Percentiles rank a stretch among this genome's conserved stretches.
These are phyloP conservation scores for Cephus sareptanus DNA, from an alignment of 2,888 invertebrate genomes.

Conservation along the genomic window DNA sequence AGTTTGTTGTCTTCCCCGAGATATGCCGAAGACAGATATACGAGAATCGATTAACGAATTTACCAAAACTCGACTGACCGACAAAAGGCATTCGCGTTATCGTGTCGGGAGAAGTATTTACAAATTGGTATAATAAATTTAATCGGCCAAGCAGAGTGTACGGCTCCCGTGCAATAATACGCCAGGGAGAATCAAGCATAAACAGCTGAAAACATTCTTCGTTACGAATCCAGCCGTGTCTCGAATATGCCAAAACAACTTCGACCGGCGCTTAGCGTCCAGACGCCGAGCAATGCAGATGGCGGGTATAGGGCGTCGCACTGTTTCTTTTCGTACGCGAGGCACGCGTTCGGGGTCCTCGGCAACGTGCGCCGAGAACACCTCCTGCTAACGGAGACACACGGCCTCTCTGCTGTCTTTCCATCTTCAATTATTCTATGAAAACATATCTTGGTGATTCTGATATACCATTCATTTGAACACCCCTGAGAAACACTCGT, in stretches of 20 bases:
- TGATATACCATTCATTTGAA: neutral
- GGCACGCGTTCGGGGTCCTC: neutral
- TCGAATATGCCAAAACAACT: conserved; percentile 9
- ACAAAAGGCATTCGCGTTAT: neutral
- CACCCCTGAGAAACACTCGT: neutral
- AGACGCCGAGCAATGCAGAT: conserved; percentile 7
- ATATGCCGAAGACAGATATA: neutral
- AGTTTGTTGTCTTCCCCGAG: neutral
- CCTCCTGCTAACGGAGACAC: neutral
- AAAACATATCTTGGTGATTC: neutral
- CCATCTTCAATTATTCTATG: neutral
- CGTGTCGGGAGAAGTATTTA: neutral
- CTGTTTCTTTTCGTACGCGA: conserved; percentile 3
- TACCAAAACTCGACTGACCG: neutral
- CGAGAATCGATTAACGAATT: neutral
- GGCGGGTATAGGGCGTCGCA: neutral
- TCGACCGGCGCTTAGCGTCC: conserved; percentile 4
- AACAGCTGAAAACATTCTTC: neutral
- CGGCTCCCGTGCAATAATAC: neutral
- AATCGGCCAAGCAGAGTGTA: neutral
- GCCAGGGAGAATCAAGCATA: neutral
- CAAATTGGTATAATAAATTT: neutral
- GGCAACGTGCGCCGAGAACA: neutral
- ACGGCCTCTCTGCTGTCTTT: neutral
- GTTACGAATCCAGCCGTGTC: conserved; percentile 1